Percentiles rank a stretch among this genome's conserved stretches.
phyloP scores from a whole-genome alignment of 2,113 vertebrate genomes.

The Chloropsis cyanopogon region DNA sequence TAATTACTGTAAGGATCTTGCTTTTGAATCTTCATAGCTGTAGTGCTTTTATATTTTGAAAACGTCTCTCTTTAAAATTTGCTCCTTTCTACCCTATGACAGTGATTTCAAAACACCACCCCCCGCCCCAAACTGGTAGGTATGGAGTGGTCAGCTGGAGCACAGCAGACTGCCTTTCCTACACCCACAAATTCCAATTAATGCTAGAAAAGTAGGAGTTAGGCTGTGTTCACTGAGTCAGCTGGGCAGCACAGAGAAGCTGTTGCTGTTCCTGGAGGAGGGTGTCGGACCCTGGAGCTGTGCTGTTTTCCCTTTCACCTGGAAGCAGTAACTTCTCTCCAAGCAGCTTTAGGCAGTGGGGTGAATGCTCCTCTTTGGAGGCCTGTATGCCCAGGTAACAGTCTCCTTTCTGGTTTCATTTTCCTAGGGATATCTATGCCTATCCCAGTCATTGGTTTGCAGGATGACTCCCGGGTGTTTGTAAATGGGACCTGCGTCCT shows the following conservation, averaged over 20 bases:
- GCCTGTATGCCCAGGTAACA: fast-evolving
- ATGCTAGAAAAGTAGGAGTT: neutral
- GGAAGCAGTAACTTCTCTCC: neutral
- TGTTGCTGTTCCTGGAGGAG: neutral
- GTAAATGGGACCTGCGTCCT: slow-evolving; percentile 89
- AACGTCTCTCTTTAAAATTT: neutral
- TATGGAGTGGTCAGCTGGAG: neutral
- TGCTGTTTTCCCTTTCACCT: neutral
- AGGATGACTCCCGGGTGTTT: slow-evolving; percentile 89
- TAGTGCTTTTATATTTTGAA: neutral
- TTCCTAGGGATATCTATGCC: slow-evolving; percentile 89
- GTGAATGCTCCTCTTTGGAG: neutral
- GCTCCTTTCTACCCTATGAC: neutral
- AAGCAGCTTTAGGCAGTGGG: neutral
- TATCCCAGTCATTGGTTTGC: slow-evolving; percentile 93
- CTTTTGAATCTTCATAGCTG: neutral
- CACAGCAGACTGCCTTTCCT: neutral
- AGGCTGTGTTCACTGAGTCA: fast-evolving
- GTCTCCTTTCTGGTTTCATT: neutral
- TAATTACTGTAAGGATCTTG: neutral
- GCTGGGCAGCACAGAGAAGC: neutral
- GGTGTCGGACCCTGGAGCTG: neutral
- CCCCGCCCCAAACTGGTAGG: neutral
- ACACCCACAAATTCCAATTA: neutral
- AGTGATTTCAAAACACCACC: neutral